These are phyloP conservation scores for Druon quercuslanigerum DNA, from an alignment of 1,140 invertebrate species.

Conservation along the genomic window DNA sequence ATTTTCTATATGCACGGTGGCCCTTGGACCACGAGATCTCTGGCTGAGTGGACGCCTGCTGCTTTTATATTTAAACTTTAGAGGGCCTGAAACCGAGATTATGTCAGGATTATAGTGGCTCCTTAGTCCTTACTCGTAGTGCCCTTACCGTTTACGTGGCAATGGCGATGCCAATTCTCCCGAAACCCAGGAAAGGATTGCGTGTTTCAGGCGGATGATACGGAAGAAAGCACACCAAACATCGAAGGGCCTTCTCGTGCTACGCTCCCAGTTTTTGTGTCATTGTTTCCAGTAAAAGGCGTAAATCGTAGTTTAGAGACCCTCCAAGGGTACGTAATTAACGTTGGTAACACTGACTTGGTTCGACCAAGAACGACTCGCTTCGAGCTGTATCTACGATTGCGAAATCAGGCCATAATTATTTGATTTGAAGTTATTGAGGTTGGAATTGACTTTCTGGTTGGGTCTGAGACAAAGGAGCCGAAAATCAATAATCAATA, in stretches of 20 bases:
- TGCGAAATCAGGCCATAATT: slow-evolving; percentile 9
- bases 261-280: slow-evolving; percentile 1
- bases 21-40: slow-evolving; percentile 38
- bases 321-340: slow-evolving; percentile 9
- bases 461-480: too few species aligned
- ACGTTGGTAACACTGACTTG: slow-evolving; percentile 12
- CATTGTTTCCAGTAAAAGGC: slow-evolving; percentile 26
- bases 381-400: slow-evolving; percentile 2
- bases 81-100: slow-evolving; percentile 27
- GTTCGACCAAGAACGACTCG: background rate
- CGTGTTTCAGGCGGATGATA: slow-evolving; percentile 25
- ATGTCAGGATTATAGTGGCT: slow-evolving; percentile 30
- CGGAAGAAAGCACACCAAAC: slow-evolving; percentile 1
- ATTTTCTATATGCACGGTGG: slow-evolving; percentile 6
- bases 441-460: too few species aligned
- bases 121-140: background rate
- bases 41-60: background rate
- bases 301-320: slow-evolving; percentile 7
- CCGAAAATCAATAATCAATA: background rate
- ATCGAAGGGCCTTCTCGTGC: slow-evolving; percentile 11
- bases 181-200: slow-evolving; percentile 13
- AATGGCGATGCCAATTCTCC: background rate
- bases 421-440: slow-evolving; percentile 7
- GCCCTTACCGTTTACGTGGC: slow-evolving; percentile 8
- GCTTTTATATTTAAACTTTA: slow-evolving; percentile 23